These are phyloP conservation scores for Sebastes cheni DNA, from an alignment of 2,797 vertebrate species.

Conservation along the genomic window DNA sequence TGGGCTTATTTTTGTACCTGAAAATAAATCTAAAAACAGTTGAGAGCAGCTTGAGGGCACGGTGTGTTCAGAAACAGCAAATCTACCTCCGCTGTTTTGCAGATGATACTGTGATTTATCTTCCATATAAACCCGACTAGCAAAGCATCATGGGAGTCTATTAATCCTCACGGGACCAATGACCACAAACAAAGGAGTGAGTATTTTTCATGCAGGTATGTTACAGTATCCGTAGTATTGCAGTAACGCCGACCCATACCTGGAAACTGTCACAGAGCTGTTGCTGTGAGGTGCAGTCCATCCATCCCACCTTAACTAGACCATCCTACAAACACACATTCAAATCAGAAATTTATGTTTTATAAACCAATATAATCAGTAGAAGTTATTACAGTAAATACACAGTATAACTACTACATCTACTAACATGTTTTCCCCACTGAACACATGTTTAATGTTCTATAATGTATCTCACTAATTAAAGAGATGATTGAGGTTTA, in stretches of 20 bases:
- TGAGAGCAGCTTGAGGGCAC: not conserved
- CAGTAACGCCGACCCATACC: constrained; percentile 17
- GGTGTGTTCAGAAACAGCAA: not conserved
- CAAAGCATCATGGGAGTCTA: not conserved
- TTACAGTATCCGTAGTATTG: not conserved
- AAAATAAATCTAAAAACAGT: not conserved
- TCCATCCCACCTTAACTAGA: constrained; percentile 94
- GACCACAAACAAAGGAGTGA: not conserved
- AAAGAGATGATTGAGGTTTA: not conserved
- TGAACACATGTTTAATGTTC: not conserved
- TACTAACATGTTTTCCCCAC: not conserved
- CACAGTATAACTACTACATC: not conserved
- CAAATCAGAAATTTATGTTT: not conserved
- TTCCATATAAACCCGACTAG: not conserved
- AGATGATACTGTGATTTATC: constrained; percentile 6
- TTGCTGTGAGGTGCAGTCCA: constrained; percentile 89
- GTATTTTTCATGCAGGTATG: not conserved
- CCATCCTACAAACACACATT: constrained; percentile 83
- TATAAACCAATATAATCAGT: not conserved
- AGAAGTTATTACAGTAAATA: not conserved
- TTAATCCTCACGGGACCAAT: not conserved
- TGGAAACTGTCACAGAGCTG: constrained; percentile 91
- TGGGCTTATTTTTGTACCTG: not conserved
- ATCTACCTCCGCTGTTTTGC: not conserved
- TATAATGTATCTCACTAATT: not conserved